Base-by-base conservation (phyloP, 1,140 invertebrate genomes). In the Condylostylus longicornis region DNA sequence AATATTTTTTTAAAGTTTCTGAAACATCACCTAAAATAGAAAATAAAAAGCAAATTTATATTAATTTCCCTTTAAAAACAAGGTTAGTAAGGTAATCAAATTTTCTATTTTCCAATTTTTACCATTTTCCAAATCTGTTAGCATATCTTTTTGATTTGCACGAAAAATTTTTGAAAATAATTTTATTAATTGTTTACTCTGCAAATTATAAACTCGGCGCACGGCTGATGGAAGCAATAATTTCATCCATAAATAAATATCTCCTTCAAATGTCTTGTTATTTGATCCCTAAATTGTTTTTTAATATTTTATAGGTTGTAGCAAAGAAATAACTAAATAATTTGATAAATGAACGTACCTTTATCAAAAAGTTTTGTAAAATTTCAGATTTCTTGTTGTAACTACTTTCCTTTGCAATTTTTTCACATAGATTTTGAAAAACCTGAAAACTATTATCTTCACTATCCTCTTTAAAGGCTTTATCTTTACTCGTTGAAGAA, bases 171-270 rank as follows among this genome's bases (percentile, higher is more conserved):
- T 71, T 31, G 83, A 78, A 59, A 90, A 93, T 10, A 94, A 56
- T 60, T 94, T 95, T 0, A 91, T 66, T 23, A 94, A 61, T 48
- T 91, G 86, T 58, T 90, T 94, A 51, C 78, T 89, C 61, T 91
- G 87, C 17, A 95, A 59, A 65, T 94, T 94, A 52, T 93, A 94
- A 17, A 93, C 72, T 36, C 82, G 66, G 53, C 90, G 87, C 2
- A 74, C 69, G 23, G 80, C 77, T 15, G 75, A 76, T 1, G 89
- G 89, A 20, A 94, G 64, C n/a, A 94, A 54, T 32, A 91, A 58
- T 45, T 79, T 78, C 51, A 86, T 74, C 82, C 86, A 86, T n/a
- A 90, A 62, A 29, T 72, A 61, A 9, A 84, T 51, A 62, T 90
- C 77, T 3, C 87, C 77, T 49, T 78, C 67, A 56, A 87, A 91